Conservation (phyloP, 2,113 vertebrate species). For the Podarcis muralis region DNA sequence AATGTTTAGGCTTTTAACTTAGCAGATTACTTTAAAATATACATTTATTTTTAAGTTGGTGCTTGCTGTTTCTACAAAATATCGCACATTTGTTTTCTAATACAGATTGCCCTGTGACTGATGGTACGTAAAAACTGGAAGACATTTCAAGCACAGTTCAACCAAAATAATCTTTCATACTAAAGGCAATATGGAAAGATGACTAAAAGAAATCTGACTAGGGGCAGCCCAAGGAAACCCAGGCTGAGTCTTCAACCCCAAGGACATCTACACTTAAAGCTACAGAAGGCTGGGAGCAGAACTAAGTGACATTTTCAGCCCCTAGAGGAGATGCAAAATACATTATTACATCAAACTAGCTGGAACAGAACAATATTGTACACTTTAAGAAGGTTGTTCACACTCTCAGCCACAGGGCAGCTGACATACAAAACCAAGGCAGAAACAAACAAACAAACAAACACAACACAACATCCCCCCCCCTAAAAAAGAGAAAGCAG, state of each 20-base stretch:
- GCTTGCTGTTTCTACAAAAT: neutral
- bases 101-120: rapidly evolving
- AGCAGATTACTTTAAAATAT: neutral
- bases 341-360: constrained; percentile 4
- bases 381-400: constrained; percentile 43
- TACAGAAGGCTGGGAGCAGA: neutral
- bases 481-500: neutral
- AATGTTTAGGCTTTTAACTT: neutral
- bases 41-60: neutral
- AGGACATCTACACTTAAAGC: neutral
- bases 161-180: neutral
- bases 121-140: neutral
- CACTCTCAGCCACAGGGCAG: constrained; percentile 38
- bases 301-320: rapidly evolving
- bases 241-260: neutral
- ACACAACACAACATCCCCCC: constrained; percentile 1
- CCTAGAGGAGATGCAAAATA: neutral
- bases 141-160: constrained; percentile 9
- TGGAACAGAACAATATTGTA: constrained; percentile 23
- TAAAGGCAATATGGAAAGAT: neutral
- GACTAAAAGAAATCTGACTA: constrained; percentile 12
- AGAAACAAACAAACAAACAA: constrained; percentile 31
- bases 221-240: neutral
- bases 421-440: constrained; percentile 58
- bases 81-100: neutral